Conservation (phyloP, 1,140 invertebrate species). For the Aphis gossypii region DNA sequence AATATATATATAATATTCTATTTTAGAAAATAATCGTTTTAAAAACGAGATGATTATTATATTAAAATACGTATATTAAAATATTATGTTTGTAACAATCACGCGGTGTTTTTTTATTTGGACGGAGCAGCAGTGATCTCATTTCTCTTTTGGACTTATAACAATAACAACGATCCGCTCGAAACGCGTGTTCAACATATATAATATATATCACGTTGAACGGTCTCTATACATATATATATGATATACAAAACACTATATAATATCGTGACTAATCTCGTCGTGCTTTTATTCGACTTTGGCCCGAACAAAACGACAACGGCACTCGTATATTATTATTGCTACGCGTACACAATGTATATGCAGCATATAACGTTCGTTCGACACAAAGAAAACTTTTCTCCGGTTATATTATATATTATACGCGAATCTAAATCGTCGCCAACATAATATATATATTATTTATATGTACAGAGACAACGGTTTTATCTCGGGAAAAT, state of each 20-base stretch:
- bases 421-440: not conserved
- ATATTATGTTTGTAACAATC: not conserved
- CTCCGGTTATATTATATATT: conserved; percentile 15
- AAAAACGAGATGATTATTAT: not conserved
- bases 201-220: not conserved
- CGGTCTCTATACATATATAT: not conserved
- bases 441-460: not conserved
- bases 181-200: not conserved
- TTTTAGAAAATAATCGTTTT: not conserved
- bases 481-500: not conserved
- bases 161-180: not conserved
- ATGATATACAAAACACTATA: not conserved
- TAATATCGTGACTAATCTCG: not conserved
- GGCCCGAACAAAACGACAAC: not conserved
- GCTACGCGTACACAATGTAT: not conserved
- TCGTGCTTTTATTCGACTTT: conserved; percentile 5
- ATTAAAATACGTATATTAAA: not conserved
- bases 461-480: not conserved
- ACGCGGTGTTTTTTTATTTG: not conserved
- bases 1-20: not conserved
- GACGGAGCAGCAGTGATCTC: not conserved
- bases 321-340: not conserved
- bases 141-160: not conserved
- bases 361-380: not conserved
- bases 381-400: conserved; percentile 18